Base-by-base conservation (phyloP, 2,888 invertebrate species). In the Andricus quercusramuli region DNA sequence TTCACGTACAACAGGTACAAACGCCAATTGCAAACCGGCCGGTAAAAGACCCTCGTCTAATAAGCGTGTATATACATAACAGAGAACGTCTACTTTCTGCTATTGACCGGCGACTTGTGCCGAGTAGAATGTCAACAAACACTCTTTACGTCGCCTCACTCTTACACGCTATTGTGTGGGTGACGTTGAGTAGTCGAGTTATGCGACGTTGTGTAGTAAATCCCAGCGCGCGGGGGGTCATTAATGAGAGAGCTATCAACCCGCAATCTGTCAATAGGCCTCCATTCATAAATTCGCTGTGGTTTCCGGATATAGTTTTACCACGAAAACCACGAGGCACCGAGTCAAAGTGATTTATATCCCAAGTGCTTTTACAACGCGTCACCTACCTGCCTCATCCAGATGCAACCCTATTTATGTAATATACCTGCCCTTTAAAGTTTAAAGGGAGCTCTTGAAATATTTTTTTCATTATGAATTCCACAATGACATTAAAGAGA, bases 201-300 rank as follows among this genome's bases (percentile, higher is more conserved):
- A 13, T 59, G 22, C 59, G 22, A 59, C 9, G 9, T 59, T 59
- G 22, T 59, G 22, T 62, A 25, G 62, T 4, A 59, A 59, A 59
- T 8, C 59, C 22, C 9, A 4, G 59, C 59, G 25, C 13, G 56
- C n/a, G 13, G 62, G 15, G 25, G 22, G 13, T 62, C 62, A 62
- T 62, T 62, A 62, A 62, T 62, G 66, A 78, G 29, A 67, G 80
- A 82, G 80, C 76, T 81, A 88, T 89, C 89, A 88, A 88, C 85
- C 85, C 86, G 84, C 88, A 88, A 90, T 90, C 88, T 88, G 89
- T 90, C 90, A 89, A 90, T 90, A 90, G 89, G 86, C 87, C 86
- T 88, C 86, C 86, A 90, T 89, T 90, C 89, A 89, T 90, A 89
- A 88, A 89, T 88, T 88, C 87, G 86, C 86, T 82, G 66, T 76